A percentile compares a stretch with the other conserved stretches of the same genome.
Conservation (phyloP, 2,113 vertebrate species). For the Trematocara marginatum region DNA sequence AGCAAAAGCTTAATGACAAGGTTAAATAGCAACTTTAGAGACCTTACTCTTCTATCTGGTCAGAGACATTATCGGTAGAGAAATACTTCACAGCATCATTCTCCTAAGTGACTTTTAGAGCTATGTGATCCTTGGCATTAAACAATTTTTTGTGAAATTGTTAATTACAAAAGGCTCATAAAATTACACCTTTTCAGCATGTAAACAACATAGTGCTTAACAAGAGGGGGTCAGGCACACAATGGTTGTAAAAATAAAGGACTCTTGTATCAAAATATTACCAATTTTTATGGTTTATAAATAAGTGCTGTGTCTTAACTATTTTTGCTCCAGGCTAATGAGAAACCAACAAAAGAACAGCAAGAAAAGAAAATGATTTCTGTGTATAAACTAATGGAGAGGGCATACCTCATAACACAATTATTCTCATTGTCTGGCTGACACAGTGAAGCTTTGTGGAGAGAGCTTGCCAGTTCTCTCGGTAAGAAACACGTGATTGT, state of each 20-base stretch:
- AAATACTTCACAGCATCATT: slow-evolving; percentile 86
- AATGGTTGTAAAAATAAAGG: slow-evolving; percentile 61
- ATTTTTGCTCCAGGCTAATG: slow-evolving; percentile 72
- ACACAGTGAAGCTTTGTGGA: slow-evolving; percentile 55
- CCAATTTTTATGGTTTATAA: slow-evolving; percentile 78
- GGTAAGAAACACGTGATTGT: slow-evolving; percentile 72
- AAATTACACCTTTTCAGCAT: slow-evolving; percentile 74
- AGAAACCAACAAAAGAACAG: slow-evolving; percentile 44
- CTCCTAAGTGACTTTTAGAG: slow-evolving; percentile 91
- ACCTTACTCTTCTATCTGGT: slow-evolving; percentile 82
- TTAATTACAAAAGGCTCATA: slow-evolving; percentile 61
- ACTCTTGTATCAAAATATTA: slow-evolving; percentile 69
- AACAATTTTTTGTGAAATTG: slow-evolving; percentile 66
- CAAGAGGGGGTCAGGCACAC: slow-evolving; percentile 62
- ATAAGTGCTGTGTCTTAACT: slow-evolving; percentile 75
- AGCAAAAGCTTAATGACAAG: slow-evolving; percentile 65
- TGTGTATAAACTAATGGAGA: slow-evolving; percentile 54
- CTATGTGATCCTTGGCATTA: slow-evolving; percentile 74
- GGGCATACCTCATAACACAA: slow-evolving; percentile 38
- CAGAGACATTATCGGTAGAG: slow-evolving; percentile 85
- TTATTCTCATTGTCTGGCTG: slow-evolving; percentile 48
- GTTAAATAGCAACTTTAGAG: slow-evolving; percentile 79
- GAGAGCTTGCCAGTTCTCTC: slow-evolving; percentile 58
- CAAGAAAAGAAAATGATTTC: slow-evolving; percentile 43
- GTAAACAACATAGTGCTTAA: slow-evolving; percentile 73